Conservation (phyloP, 2,888 invertebrate species). For the Cephonodes hylas region DNA sequence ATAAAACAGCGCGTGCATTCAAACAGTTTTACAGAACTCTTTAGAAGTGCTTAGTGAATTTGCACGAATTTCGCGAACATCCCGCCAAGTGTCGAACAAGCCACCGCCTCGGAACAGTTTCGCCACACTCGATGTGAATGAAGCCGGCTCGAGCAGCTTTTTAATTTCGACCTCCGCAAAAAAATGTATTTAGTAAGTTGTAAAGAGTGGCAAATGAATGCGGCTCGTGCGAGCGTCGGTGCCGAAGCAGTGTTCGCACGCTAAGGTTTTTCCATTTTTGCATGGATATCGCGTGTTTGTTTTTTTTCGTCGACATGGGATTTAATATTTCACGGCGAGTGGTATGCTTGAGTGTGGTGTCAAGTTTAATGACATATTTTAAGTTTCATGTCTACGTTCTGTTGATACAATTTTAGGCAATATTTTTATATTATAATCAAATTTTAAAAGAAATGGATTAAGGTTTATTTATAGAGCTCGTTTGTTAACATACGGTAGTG, state of each 20-base stretch:
- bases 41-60: background rate
- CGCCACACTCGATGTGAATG: slow-evolving; percentile 17
- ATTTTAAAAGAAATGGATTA: too few species aligned
- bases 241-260: background rate
- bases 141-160: slow-evolving; percentile 15
- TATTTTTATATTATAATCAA: too few species aligned
- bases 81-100: slow-evolving; percentile 33
- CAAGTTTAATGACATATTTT: background rate
- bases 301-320: background rate
- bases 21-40: background rate
- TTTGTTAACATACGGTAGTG: too few species aligned
- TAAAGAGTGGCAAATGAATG: slow-evolving; percentile 7
- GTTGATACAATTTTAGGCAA: background rate
- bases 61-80: slow-evolving; percentile 29
- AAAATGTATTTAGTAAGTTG: slow-evolving; percentile 7
- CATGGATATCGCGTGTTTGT: background rate
- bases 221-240: background rate
- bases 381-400: background rate
- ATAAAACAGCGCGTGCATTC: background rate
- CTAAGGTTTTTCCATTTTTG: slow-evolving; percentile 1
- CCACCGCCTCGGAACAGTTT: slow-evolving; percentile 36
- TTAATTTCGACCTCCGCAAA: slow-evolving; percentile 12
- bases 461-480: too few species aligned
- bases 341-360: background rate
- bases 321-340: background rate